These are phyloP conservation scores for Poeciliopsis turrubarensis DNA, from an alignment of 2,113 vertebrate genomes.

Conservation along the genomic window DNA sequence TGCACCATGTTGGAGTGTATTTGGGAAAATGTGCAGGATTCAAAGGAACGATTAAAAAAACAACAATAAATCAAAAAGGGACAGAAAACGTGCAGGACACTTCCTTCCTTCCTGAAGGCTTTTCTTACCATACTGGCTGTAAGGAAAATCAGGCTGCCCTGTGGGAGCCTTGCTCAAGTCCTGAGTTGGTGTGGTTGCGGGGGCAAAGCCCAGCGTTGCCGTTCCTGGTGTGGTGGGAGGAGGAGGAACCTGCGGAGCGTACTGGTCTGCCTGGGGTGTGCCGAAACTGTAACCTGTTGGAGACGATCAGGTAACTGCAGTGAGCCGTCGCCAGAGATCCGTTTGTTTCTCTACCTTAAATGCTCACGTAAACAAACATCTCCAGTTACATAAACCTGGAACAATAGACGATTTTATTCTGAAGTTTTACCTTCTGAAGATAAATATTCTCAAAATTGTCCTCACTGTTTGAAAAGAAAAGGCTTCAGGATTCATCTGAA, in stretches of 20 bases:
- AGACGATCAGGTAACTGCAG: constrained; percentile 13
- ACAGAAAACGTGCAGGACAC: constrained; percentile 44
- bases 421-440: background rate
- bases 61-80: constrained; percentile 10
- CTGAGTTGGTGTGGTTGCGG: constrained; percentile 95
- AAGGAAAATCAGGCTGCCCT: constrained; percentile 95
- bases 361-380: background rate
- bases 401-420: background rate
- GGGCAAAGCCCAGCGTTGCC: constrained; percentile 91
- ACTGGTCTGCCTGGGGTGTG: constrained; percentile 95
- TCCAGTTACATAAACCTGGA: background rate
- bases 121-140: constrained; percentile 97
- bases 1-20: constrained; percentile 23
- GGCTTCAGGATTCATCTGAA: background rate
- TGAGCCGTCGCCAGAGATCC: background rate
- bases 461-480: background rate
- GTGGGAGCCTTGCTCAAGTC: constrained; percentile 97
- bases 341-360: background rate
- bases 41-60: constrained; percentile 5
- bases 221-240: constrained; percentile 94
- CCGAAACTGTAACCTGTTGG: constrained; percentile 92
- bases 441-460: background rate
- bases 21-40: constrained; percentile 31
- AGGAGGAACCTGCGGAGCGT: constrained; percentile 91
- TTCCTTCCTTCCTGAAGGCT: constrained; percentile 29